phyloP scores from a whole-genome alignment of 1,140 invertebrate species.

The Magallana ariakensis region DNA sequence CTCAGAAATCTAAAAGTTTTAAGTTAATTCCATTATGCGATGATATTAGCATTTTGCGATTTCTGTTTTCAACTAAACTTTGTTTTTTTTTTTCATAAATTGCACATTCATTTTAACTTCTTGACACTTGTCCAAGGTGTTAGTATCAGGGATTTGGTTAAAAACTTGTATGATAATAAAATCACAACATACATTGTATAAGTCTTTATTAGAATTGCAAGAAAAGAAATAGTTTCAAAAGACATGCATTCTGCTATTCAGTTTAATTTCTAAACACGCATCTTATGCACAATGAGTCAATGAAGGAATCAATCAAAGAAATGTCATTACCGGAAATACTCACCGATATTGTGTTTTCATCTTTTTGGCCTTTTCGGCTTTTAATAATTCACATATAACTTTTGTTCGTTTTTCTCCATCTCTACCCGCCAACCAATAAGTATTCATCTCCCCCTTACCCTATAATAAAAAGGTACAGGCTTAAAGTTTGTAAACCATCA shows the following conservation, averaged over 20 bases:
- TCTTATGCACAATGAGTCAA: not conserved
- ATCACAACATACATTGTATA: too few species aligned
- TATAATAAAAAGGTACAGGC: not conserved
- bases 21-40: not conserved
- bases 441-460: slow-evolving; percentile 48
- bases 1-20: slow-evolving; percentile 35
- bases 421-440: slow-evolving; percentile 41
- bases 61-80: too few species aligned
- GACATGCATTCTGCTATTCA: not conserved
- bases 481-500: too few species aligned
- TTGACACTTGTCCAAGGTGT: too few species aligned
- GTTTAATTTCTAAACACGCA: not conserved
- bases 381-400: slow-evolving; percentile 21
- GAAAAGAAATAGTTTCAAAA: not conserved
- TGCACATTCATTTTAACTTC: too few species aligned
- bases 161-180: too few species aligned
- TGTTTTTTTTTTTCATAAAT: too few species aligned
- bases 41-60: too few species aligned
- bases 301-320: not conserved
- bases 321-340: not conserved
- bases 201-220: too few species aligned
- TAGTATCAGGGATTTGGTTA: too few species aligned
- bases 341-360: slow-evolving; percentile 31
- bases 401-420: slow-evolving; percentile 26
- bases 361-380: slow-evolving; percentile 24